These are phyloP conservation scores for Coboldia fuscipes DNA, from an alignment of 1,140 invertebrate genomes.

Conservation along the genomic window DNA sequence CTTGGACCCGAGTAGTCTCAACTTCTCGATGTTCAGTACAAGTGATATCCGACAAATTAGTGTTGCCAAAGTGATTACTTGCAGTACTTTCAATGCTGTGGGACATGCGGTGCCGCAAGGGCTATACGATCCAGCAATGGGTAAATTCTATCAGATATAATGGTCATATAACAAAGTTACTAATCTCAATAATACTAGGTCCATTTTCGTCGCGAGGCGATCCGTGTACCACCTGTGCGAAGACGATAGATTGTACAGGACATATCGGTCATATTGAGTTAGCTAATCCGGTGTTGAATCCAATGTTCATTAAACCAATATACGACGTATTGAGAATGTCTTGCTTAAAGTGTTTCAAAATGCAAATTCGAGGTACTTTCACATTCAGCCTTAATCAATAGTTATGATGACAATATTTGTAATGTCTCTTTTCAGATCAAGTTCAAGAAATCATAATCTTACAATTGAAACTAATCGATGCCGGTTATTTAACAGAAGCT, in stretches of 20 bases:
- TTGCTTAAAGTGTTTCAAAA: conserved; percentile 45
- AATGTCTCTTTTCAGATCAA: conserved; percentile 22
- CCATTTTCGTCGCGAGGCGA: too few species aligned
- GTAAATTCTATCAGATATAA: too few species aligned
- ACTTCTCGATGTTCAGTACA: conserved; percentile 48
- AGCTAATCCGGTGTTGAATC: conserved; percentile 81
- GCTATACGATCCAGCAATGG: conserved; percentile 64
- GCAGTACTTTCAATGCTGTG: conserved; percentile 63
- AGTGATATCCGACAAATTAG: conserved; percentile 76
- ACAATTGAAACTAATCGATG: conserved; percentile 53
- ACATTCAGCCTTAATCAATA: conserved; percentile 83
- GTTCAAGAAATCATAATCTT: conserved; percentile 40
- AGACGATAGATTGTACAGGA: conserved; percentile 46
- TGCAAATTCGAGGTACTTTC: conserved; percentile 53
- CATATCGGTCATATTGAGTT: conserved; percentile 91
- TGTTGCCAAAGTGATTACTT: conserved; percentile 65
- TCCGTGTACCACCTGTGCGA: not conserved
- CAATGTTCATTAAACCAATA: conserved; percentile 62
- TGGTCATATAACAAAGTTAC: too few species aligned
- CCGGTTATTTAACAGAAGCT: conserved; percentile 49
- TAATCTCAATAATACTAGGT: too few species aligned
- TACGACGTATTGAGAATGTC: conserved; percentile 39
- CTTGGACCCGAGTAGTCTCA: conserved; percentile 17
- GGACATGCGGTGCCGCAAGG: conserved; percentile 65
- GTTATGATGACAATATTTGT: conserved; percentile 2